Conservation (phyloP, 2,113 vertebrate genomes). For the Cynopterus brachyotis region DNA sequence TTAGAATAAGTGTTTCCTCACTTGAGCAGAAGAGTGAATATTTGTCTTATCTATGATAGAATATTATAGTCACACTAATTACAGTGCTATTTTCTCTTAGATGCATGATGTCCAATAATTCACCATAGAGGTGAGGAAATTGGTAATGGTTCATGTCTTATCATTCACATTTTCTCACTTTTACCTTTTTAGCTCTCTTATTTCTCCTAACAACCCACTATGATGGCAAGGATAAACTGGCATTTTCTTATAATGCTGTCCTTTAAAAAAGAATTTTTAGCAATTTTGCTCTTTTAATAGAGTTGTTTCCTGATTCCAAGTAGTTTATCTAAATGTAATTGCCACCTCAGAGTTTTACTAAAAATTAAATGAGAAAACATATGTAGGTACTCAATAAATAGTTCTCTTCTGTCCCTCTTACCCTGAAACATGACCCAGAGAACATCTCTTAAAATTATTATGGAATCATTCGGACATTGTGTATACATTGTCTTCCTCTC, state of each 20-base stretch:
- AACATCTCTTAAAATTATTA: neutral
- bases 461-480: neutral
- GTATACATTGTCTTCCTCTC: neutral
- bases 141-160: neutral
- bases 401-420: neutral
- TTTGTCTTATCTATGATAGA: neutral
- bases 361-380: constrained; percentile 37
- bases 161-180: constrained; percentile 15
- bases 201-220: neutral
- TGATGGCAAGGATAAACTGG: neutral
- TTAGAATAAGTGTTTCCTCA: neutral
- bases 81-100: neutral
- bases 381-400: neutral
- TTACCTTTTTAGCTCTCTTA: neutral
- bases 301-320: neutral
- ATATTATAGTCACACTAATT: neutral
- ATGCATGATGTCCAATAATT: constrained; percentile 17
- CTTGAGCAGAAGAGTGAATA: neutral
- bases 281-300: neutral
- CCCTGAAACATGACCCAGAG: neutral
- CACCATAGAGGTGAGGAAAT: neutral
- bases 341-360: neutral
- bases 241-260: neutral
- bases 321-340: neutral
- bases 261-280: neutral